Evolutionary conservation across 2,888 invertebrate species (phyloP).

Genomic region (Myopa tessellatipennis): DNA sequence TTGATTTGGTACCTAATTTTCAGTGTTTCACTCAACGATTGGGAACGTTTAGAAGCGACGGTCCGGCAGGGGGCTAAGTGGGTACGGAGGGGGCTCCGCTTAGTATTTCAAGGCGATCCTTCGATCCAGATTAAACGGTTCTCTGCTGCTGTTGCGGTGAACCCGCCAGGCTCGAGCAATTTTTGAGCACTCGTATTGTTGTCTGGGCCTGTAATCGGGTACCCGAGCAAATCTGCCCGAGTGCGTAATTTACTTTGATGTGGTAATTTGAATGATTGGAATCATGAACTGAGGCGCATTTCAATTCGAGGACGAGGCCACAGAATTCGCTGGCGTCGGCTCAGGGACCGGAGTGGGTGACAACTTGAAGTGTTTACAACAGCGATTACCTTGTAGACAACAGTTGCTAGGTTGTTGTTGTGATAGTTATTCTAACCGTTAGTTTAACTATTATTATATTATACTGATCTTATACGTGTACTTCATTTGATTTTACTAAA

Average conservation of each 20-base stretch:
- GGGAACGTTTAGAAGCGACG: too few relatives aligned
- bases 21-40: too few relatives aligned
- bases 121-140: constrained; percentile 10
- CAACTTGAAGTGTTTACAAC: background rate
- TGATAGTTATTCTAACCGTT: background rate
- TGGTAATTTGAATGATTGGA: constrained; percentile 43
- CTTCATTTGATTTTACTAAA: background rate
- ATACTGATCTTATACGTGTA: background rate
- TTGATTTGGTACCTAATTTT: constrained; percentile 5
- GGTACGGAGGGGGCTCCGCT: too few relatives aligned
- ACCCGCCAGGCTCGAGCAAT: background rate
- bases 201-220: background rate
- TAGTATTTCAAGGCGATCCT: background rate
- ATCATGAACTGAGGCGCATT: constrained; percentile 19
- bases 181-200: background rate
- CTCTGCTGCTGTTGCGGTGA: background rate
- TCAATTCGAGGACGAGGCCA: background rate
- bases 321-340: background rate
- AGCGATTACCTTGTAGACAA: constrained; percentile 19
- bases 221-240: constrained; percentile 8
- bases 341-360: background rate
- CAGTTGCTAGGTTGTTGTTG: background rate
- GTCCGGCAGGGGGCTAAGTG: too few relatives aligned
- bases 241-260: constrained; percentile 44
- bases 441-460: background rate